Percentiles rank a stretch among this genome's conserved stretches.
phyloP scores from a whole-genome alignment of 2,113 vertebrate species.

The Rhinopomastus cyanomelas region DNA sequence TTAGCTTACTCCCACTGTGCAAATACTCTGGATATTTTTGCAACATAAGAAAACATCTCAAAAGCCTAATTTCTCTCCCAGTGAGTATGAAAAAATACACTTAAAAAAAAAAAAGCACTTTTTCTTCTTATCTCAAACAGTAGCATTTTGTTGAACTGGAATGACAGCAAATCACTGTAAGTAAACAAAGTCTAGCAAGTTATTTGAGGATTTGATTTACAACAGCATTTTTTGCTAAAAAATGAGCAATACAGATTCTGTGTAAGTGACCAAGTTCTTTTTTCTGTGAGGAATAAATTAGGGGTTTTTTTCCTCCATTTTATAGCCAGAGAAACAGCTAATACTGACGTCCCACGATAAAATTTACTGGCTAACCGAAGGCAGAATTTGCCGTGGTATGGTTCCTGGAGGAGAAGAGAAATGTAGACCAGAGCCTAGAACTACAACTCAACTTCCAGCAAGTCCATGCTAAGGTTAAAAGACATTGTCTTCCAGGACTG shows the following conservation, averaged over 20 bases:
- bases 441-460: background rate
- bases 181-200: background rate
- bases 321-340: background rate
- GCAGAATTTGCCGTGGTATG: background rate
- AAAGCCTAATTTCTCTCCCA: slow-evolving; percentile 59
- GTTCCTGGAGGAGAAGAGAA: background rate
- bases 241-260: background rate
- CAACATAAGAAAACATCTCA: slow-evolving; percentile 75
- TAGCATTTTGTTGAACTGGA: slow-evolving; percentile 39
- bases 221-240: background rate
- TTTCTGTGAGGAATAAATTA: background rate
- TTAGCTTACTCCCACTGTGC: slow-evolving; percentile 67
- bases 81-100: slow-evolving; percentile 49
- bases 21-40: slow-evolving; percentile 74
- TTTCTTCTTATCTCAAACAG: slow-evolving; percentile 56
- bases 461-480: background rate
- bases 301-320: background rate
- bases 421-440: background rate
- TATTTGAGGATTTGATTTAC: background rate
- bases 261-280: background rate
- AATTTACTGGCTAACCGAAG: background rate
- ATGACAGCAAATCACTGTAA: slow-evolving; percentile 7
- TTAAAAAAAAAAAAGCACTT: slow-evolving; percentile 33
- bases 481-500: background rate
- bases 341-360: background rate